phyloP scores from a whole-genome alignment of 2,797 vertebrate species.

The Chrysocyon brachyurus region DNA sequence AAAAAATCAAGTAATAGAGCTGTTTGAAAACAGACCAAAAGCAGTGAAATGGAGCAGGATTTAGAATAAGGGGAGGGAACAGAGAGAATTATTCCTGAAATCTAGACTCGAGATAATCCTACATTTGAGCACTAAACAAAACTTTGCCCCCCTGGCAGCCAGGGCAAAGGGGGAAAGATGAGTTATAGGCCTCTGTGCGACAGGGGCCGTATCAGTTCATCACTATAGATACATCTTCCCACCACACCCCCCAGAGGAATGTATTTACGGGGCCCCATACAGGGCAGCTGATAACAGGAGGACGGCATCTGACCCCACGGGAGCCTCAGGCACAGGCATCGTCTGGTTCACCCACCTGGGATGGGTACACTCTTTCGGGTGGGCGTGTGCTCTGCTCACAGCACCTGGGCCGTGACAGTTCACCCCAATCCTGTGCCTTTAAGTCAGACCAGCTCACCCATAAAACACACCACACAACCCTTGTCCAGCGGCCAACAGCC shows the following conservation, averaged over 20 bases:
- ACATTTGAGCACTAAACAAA: neutral
- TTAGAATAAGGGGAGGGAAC: neutral
- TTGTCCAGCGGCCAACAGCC: neutral
- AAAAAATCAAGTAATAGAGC: neutral
- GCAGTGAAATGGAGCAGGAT: neutral
- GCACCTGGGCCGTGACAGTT: accelerated
- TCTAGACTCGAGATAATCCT: neutral
- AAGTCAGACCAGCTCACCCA: neutral
- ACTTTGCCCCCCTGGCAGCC: neutral
- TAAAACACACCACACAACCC: neutral
- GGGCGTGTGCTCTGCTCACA: neutral
- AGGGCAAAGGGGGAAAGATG: neutral
- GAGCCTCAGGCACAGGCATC: neutral
- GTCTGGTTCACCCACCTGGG: accelerated
- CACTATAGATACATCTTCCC: too few relatives aligned
- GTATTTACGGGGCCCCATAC: accelerated
- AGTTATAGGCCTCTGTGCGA: neutral
- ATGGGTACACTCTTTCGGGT: neutral
- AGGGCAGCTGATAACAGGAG: neutral
- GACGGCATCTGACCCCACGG: accelerated
- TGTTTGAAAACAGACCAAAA: neutral
- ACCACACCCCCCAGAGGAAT: neutral
- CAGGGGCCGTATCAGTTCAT: accelerated
- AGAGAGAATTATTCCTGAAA: neutral
- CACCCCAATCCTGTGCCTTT: neutral